Percentiles rank a stretch among this genome's conserved stretches.
Conservation (phyloP, 64 coral and sea anemone species). For the Montipora capricornis region DNA sequence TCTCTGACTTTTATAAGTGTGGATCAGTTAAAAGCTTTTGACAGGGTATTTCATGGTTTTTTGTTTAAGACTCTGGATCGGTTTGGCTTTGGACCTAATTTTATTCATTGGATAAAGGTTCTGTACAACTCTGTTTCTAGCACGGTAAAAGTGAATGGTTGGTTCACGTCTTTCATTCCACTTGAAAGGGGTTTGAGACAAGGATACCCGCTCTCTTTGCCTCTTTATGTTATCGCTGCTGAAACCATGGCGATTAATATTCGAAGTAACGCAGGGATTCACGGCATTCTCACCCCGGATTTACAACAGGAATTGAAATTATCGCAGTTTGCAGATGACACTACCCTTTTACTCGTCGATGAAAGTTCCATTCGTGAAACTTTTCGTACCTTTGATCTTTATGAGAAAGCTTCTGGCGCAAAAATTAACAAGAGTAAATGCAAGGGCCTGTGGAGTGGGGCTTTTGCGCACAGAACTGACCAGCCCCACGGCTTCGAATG, state of each 20-base stretch:
- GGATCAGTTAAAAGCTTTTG: no score
- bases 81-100: constrained; percentile 17
- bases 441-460: not conserved
- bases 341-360: not conserved
- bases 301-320: not conserved
- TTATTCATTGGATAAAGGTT: constrained; percentile 31
- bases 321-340: constrained; percentile 60
- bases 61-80: no score
- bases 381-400: not conserved
- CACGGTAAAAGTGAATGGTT: constrained; percentile 33
- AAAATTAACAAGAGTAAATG: constrained; percentile 48
- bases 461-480: no score
- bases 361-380: not conserved
- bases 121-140: constrained; percentile 11
- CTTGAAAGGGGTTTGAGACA: not conserved
- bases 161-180: not conserved
- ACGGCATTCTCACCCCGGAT: not conserved
- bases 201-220: constrained; percentile 42
- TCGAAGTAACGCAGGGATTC: not conserved
- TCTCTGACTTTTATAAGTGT: no score
- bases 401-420: constrained; percentile 48
- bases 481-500: no score
- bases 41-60: no score
- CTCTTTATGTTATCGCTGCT: constrained; percentile 44
- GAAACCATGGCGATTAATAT: constrained; percentile 11